Evolutionary conservation across 2,113 vertebrate genomes (phyloP).

Genomic region (Baryphthengus martii): DNA sequence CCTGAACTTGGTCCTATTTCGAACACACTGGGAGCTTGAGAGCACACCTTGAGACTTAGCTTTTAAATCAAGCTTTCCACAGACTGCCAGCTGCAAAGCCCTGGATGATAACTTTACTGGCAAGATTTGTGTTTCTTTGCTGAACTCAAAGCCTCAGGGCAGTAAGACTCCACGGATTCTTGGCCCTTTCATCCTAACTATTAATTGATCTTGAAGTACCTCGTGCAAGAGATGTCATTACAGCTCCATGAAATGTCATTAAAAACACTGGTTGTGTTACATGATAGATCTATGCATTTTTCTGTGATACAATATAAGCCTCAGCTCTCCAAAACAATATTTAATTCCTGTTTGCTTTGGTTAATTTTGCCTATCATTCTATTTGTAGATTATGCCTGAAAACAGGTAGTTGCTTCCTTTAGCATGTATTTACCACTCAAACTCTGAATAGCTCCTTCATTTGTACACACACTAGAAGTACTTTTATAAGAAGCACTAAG

Average conservation of each 20-base stretch:
- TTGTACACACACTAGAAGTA: not conserved
- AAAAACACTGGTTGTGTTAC: not conserved
- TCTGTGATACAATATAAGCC: not conserved
- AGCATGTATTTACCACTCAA: not conserved
- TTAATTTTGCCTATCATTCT: not conserved
- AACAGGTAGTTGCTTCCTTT: not conserved
- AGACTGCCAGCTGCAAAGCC: slow-evolving; percentile 39
- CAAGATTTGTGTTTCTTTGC: slow-evolving; percentile 1
- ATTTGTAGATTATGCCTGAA: not conserved
- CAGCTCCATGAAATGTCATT: not conserved
- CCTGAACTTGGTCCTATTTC: slow-evolving; percentile 35
- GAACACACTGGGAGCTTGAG: not conserved
- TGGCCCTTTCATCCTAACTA: not conserved
- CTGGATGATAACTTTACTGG: slow-evolving; percentile 43
- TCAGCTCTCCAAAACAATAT: not conserved
- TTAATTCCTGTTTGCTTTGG: not conserved
- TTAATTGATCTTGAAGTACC: slow-evolving; percentile 11
- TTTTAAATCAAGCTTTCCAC: slow-evolving; percentile 45
- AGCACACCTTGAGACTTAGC: slow-evolving; percentile 20
- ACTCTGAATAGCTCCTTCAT: slow-evolving; percentile 3
- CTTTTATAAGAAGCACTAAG: not conserved
- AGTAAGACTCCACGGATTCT: rapidly evolving
- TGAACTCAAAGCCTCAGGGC: slow-evolving; percentile 13
- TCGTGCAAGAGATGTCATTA: not conserved
- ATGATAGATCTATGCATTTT: not conserved